Base-by-base conservation (phyloP, 2,888 invertebrate genomes). In the Pheosia gnoma region DNA sequence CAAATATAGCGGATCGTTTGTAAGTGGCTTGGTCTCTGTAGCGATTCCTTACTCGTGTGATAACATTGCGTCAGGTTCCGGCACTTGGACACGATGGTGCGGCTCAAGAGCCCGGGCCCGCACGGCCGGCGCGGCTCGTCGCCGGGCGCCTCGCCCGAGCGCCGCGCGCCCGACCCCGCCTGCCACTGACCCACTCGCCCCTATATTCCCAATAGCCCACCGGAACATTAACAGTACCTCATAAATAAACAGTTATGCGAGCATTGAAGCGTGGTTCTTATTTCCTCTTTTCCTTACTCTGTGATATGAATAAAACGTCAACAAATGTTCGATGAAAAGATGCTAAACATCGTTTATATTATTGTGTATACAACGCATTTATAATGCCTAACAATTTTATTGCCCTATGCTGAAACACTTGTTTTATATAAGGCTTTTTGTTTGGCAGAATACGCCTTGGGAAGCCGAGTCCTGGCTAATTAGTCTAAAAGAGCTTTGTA, bases 41-140 rank as follows among this genome's bases (percentile, higher is more conserved):
- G 25, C 0, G 25, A 25, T 25, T 25, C 25, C 25, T 25, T 25
- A 25, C 25, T 25, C 25, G 25, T 25, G 38, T 36, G 5, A 64
- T 41, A 41, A 41, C 41, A 41, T 41, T 41, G 41, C 1, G 53
- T 37, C 81, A 97, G 97, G 81, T 98, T 98, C 88, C 96, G 98
- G 36, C 97, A 98, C 87, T 92, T 97, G 87, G 97, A 98, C 84
- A 97, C 97, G 25, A 97, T 96, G 94, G 97, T 98, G 45, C 95
- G 97, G 0, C 91, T 97, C 75, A 96, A 97, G 82, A 94, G 96
- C 57, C 95, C 96, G 10, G 95, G 95, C 65, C 94, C 94, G 62
- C 94, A 94, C 61, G 92, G 94, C 61, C 95, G 95, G 11, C 95
- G 95, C 65, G 95, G 96, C 45, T 95, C 96, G 3, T 95, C 96